A percentile compares a stretch with the other conserved stretches of the same genome.
phyloP scores from a whole-genome alignment of 2,797 vertebrate species.

The Rhinogobio ventralis region DNA sequence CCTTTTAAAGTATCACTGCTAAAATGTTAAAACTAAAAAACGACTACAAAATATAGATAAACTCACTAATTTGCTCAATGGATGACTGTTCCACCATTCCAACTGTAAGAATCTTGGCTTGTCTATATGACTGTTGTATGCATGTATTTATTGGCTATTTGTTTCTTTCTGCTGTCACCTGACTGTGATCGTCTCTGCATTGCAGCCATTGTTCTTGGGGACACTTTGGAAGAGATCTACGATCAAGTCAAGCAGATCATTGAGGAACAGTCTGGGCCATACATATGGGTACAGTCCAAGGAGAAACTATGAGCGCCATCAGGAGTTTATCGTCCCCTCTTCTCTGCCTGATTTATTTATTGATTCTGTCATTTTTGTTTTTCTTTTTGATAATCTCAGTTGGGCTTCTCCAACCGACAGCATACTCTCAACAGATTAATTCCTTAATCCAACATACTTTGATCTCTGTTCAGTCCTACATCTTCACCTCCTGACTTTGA shows the following conservation, averaged over 20 bases:
- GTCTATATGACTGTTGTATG: not conserved
- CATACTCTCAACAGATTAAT: conserved; percentile 57
- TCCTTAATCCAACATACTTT: conserved; percentile 29
- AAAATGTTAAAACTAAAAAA: not conserved
- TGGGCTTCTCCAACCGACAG: conserved; percentile 66
- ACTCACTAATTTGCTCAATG: not conserved
- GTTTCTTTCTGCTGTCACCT: not conserved
- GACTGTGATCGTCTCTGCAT: conserved; percentile 42
- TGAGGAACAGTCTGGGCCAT: conserved; percentile 94
- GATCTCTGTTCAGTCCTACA: conserved; percentile 53
- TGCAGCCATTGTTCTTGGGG: conserved; percentile 93
- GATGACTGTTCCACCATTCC: not conserved
- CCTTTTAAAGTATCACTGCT: not conserved
- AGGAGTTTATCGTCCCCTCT: conserved; percentile 40
- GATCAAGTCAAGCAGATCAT: conserved; percentile 97
- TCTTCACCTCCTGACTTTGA: conserved; percentile 58
- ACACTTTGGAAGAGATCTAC: conserved; percentile 97
- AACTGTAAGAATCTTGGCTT: not conserved
- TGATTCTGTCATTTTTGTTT: conserved; percentile 54
- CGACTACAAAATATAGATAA: not conserved
- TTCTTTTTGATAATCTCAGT: conserved; percentile 68
- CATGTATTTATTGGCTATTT: no score
- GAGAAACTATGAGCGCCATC: conserved; percentile 90
- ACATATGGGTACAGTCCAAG: conserved; percentile 96
- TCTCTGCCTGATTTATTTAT: conserved; percentile 73